Evolutionary conservation across 2,888 invertebrate species (phyloP).

Genomic region (Neelides folsomi): DNA sequence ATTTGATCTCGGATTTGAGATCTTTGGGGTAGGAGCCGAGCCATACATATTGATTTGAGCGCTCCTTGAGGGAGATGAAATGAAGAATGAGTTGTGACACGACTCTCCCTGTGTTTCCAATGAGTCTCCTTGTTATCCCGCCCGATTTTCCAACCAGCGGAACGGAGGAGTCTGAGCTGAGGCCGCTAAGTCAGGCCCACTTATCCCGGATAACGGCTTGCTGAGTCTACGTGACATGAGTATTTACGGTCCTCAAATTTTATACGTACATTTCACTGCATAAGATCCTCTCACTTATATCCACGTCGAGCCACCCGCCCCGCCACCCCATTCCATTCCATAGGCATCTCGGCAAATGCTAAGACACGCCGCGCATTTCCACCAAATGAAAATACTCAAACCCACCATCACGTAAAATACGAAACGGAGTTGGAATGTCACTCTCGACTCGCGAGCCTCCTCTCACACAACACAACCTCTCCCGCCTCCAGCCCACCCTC

Average conservation of each 20-base stretch:
- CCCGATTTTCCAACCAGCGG: constrained; percentile 10
- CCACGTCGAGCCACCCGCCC: constrained; percentile 1
- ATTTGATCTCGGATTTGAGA: too few species aligned
- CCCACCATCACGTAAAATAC: constrained; percentile 14
- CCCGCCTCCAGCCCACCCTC: background rate
- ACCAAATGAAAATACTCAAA: constrained; percentile 13
- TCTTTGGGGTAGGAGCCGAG: too few species aligned
- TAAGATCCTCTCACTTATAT: constrained; percentile 8
- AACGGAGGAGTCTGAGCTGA: constrained; percentile 11
- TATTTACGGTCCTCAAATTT: constrained; percentile 30
- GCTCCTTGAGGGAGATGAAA: constrained; percentile 7
- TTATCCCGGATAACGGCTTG: constrained; percentile 30
- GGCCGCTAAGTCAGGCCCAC: constrained; percentile 20
- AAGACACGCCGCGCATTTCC: constrained; percentile 10
- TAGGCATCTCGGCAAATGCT: constrained; percentile 7
- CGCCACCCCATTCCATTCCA: constrained; percentile 7
- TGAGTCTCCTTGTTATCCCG: constrained; percentile 15
- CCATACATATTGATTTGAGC: background rate
- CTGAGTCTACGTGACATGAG: constrained; percentile 25
- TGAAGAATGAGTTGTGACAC: constrained; percentile 17
- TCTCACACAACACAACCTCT: constrained; percentile 1
- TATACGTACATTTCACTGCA: constrained; percentile 24
- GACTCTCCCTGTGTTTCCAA: constrained; percentile 12
- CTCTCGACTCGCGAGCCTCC: constrained; percentile 4
- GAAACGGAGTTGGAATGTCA: constrained; percentile 12